phyloP scores from a whole-genome alignment of 2,113 vertebrate species.

The Eira barbara region DNA sequence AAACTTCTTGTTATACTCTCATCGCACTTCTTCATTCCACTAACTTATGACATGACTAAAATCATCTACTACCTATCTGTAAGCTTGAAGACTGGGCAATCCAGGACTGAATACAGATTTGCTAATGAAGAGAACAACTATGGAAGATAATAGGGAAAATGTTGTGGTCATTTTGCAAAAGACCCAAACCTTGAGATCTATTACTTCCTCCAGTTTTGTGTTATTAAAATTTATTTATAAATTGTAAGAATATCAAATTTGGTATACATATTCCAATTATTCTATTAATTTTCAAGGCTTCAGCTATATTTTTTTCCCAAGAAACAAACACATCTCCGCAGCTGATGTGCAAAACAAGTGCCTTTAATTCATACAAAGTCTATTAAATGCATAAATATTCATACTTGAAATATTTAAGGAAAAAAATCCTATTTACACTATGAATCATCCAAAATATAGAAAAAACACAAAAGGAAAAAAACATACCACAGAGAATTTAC shows the following conservation, averaged over 20 bases:
- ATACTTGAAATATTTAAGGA: not conserved
- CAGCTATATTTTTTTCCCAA: not conserved
- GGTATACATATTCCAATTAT: not conserved
- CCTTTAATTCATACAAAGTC: not conserved
- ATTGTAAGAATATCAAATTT: not conserved
- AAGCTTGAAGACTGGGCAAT: not conserved
- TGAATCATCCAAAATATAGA: not conserved
- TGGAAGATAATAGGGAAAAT: not conserved
- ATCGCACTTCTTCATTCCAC: not conserved
- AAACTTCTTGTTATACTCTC: not conserved
- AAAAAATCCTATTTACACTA: not conserved
- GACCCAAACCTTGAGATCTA: not conserved
- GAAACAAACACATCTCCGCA: not conserved
- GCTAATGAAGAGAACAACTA: not conserved
- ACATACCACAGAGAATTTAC: not conserved
- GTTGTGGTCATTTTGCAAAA: not conserved
- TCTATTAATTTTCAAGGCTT: not conserved
- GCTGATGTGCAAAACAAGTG: not conserved
- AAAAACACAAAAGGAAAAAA: not conserved
- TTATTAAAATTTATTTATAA: not conserved
- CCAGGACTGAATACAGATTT: not conserved
- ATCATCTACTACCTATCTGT: not conserved
- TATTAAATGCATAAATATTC: not conserved
- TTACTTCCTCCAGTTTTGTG: not conserved
- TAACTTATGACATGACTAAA: not conserved